These are phyloP conservation scores for Pituophis catenifer DNA, from an alignment of 2,113 vertebrate genomes.

Conservation along the genomic window DNA sequence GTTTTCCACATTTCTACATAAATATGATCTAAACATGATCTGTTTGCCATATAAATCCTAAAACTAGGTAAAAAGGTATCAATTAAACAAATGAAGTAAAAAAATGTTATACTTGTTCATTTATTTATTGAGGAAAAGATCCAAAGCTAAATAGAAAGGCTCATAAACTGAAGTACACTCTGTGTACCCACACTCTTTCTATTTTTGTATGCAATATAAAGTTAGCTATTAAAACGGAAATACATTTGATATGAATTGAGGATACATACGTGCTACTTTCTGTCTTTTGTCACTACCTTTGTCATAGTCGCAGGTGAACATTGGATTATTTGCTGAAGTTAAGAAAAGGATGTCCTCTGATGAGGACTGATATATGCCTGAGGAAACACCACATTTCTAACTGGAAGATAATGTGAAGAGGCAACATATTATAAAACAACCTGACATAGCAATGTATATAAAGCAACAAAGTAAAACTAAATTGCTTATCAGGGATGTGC, in stretches of 20 bases:
- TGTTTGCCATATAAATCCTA: not conserved
- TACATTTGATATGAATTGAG: not conserved
- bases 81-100: not conserved
- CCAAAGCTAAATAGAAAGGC: not conserved
- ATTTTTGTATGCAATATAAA: not conserved
- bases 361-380: not conserved
- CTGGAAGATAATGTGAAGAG: not conserved
- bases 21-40: not conserved
- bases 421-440: not conserved
- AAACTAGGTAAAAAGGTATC: not conserved
- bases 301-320: not conserved
- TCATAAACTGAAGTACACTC: not conserved
- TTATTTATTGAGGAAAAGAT: not conserved
- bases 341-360: not conserved
- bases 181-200: not conserved
- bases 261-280: not conserved
- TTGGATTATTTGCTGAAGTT: not conserved
- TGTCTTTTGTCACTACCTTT: not conserved
- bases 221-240: not conserved
- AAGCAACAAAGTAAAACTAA: not conserved
- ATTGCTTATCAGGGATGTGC: not conserved
- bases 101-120: not conserved
- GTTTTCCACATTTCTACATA: not conserved
- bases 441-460: not conserved
- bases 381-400: not conserved